Evolutionary conservation across 2,797 vertebrate species (phyloP).

Genomic region (Smutsia temminckii): DNA sequence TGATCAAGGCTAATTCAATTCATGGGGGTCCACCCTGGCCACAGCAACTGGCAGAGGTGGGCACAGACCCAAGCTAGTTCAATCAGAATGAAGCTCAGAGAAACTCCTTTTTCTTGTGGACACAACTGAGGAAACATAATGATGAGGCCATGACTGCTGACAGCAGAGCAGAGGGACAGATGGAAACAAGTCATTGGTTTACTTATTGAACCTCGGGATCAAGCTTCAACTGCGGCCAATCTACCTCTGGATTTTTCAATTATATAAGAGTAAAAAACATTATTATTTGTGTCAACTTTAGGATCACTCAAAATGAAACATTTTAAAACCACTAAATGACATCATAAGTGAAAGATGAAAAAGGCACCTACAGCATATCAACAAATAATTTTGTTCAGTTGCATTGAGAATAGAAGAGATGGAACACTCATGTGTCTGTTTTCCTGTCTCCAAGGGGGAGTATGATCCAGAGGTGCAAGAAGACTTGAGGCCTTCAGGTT

Average conservation of each 20-base stretch:
- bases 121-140: not conserved
- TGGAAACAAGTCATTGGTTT: not conserved
- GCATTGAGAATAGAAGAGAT: not conserved
- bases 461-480: not conserved
- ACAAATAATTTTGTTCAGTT: not conserved
- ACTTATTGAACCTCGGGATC: not conserved
- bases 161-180: not conserved
- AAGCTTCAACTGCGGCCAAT: not conserved
- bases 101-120: not conserved
- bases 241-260: not conserved
- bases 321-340: not conserved
- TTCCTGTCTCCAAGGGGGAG: not conserved
- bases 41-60: not conserved
- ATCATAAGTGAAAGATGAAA: not conserved
- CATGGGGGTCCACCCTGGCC: not conserved
- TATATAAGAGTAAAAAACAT: not conserved
- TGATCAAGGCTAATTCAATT: not conserved
- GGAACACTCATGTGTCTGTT: rapidly evolving
- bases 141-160: not conserved
- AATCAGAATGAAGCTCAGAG: not conserved
- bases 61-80: not conserved
- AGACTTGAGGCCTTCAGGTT: not conserved
- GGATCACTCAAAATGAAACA: not conserved
- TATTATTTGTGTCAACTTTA: not conserved
- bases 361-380: not conserved